These are phyloP conservation scores for Phymanthus crucifer DNA, from an alignment of 92 coral and sea anemone genomes.

Conservation along the genomic window DNA sequence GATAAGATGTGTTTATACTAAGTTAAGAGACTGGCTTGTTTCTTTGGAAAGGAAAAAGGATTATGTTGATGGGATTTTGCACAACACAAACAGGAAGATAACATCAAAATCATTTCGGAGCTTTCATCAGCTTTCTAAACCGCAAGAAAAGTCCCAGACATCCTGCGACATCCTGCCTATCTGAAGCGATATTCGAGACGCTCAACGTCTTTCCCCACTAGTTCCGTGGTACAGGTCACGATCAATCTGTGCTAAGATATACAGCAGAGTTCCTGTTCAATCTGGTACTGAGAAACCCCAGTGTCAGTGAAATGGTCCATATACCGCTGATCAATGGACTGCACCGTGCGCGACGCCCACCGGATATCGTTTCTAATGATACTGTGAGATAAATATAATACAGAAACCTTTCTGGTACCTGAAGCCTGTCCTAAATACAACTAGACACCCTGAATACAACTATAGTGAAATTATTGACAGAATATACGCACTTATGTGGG, in stretches of 20 bases:
- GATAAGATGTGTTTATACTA: not conserved
- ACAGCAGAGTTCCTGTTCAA: not conserved
- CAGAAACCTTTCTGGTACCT: not conserved
- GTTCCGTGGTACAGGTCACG: conserved; percentile 8
- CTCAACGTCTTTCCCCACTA: not conserved
- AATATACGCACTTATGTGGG: not conserved
- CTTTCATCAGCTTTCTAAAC: not conserved
- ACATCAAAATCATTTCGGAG: not conserved
- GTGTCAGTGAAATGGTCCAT: not conserved
- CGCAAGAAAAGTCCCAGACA: not conserved
- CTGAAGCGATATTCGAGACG: not conserved
- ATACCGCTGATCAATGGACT: not conserved
- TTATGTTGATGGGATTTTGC: not conserved
- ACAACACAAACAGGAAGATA: not conserved
- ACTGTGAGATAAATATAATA: not conserved
- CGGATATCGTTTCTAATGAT: not conserved
- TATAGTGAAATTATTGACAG: not conserved
- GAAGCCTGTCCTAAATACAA: not conserved
- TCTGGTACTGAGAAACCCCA: not conserved
- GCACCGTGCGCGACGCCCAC: not conserved
- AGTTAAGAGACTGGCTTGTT: not conserved
- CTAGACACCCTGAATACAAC: not conserved
- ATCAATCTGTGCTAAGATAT: not conserved
- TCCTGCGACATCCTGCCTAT: conserved; percentile 13
- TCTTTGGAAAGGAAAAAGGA: not conserved